Evolutionary conservation across 2,888 invertebrate species (phyloP), one percentile per base, ranked within the genome.

Genomic region (Sturmia bella): DNA sequence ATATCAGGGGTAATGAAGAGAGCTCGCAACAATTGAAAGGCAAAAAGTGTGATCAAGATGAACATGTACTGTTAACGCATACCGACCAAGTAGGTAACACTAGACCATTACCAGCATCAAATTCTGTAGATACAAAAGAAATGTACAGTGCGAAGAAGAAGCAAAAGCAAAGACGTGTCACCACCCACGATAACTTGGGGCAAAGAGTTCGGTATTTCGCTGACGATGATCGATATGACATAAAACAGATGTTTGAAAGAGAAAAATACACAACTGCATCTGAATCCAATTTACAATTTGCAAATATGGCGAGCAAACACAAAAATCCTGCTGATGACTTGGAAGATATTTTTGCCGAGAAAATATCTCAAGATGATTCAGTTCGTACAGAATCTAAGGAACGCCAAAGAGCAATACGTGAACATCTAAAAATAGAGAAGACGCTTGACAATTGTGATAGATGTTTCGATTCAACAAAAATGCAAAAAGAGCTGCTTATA

Each of bases 181-280:
- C 95, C 85, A 97, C 97, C 3, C 96, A 98, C 87, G 89, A 89
- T 61, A 93, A 93, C 81, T 95, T 95, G 9, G 95, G 95, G 4
- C 93, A 96, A 88, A 93, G 97, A 84, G 92, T 94, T 4, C 93
- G 95, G 75, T 97, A 97, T 91, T 98, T 96, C 92, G 94, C 95
- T 3, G 96, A 98, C 92, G 98, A 98, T 92, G 97, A 97, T 89
- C 95, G 95, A 88, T 95, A 95, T 90, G 94, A 95, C 69, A 93
- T 98, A 43, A 93, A 96, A 88, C 93, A 96, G 90, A 95, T 98
- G 95, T 96, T 95, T 89, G 93, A 95, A 91, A 92, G 93, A 86
- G 96, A 95, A 92, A 98, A 95, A 92, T 94, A 95, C 89, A 94
- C 94, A 37, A 94, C 95, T 12, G 94, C 94, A 7, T 94, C 95